phyloP scores from a whole-genome alignment of 2,888 invertebrate species.

The Cepaea hortensis region DNA sequence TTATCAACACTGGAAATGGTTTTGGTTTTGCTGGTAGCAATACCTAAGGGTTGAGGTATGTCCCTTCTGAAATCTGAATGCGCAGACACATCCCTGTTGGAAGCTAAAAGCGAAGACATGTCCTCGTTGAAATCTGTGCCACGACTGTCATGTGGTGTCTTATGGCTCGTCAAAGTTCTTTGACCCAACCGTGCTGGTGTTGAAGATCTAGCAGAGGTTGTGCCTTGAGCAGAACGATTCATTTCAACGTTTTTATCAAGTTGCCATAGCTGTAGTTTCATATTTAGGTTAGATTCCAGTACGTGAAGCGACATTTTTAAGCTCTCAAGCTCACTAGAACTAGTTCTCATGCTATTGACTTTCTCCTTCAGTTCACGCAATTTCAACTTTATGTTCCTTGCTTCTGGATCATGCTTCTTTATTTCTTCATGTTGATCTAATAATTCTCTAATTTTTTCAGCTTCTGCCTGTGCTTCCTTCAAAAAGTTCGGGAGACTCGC shows the following conservation, averaged over 20 bases:
- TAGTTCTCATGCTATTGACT: not conserved
- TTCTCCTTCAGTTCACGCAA: not conserved
- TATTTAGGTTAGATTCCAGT: not conserved
- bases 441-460: not conserved
- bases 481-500: not conserved
- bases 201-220: not conserved
- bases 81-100: not conserved
- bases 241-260: not conserved
- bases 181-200: not conserved
- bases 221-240: not conserved
- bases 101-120: too few relatives aligned
- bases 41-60: too few relatives aligned
- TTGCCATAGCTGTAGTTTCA: not conserved
- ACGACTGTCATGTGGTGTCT: not conserved
- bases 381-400: not conserved
- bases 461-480: not conserved
- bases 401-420: not conserved
- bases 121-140: too few relatives aligned
- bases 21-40: not conserved
- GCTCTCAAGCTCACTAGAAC: not conserved
- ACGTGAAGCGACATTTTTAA: not conserved
- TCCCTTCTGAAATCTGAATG: too few relatives aligned
- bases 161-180: not conserved
- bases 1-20: not conserved
- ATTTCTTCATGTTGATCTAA: not conserved